Evolutionary conservation across 2,888 invertebrate genomes (phyloP).

Genomic region (Mactromeris polynyma): DNA sequence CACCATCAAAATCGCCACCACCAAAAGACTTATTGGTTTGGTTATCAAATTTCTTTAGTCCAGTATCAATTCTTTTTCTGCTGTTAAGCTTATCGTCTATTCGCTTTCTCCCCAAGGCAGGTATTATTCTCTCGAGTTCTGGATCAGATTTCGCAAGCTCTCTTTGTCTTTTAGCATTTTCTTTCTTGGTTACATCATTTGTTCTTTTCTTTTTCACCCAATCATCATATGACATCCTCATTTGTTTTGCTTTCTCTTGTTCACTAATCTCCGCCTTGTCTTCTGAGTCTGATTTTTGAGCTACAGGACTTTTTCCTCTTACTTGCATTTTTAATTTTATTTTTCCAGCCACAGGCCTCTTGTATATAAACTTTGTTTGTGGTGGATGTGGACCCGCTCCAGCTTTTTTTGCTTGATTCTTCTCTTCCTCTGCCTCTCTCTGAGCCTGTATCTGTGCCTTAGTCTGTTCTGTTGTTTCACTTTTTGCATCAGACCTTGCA

Average conservation of each 20-base stretch:
- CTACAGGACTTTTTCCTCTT: conserved; percentile 69
- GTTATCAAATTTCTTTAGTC: conserved; percentile 73
- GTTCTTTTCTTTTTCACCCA: conserved; percentile 80
- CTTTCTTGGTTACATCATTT: conserved; percentile 72
- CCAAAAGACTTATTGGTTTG: conserved; percentile 77
- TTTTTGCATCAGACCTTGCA: conserved; percentile 56
- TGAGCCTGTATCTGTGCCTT: conserved; percentile 56
- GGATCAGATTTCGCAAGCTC: conserved; percentile 81
- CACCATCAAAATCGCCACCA: conserved; percentile 67
- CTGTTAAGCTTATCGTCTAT: conserved; percentile 76
- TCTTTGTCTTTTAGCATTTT: conserved; percentile 72
- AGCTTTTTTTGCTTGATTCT: conserved; percentile 57
- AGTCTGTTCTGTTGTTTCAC: conserved; percentile 52
- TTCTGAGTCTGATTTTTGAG: conserved; percentile 63
- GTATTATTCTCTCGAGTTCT: conserved; percentile 78
- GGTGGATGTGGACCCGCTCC: conserved; percentile 70
- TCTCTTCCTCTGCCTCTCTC: conserved; percentile 60
- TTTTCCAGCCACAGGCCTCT: conserved; percentile 80
- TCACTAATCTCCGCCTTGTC: conserved; percentile 48
- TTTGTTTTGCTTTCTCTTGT: conserved; percentile 67
- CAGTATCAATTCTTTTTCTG: conserved; percentile 77
- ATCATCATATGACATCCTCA: conserved; percentile 81
- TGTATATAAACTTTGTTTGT: conserved; percentile 81
- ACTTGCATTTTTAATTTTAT: conserved; percentile 75
- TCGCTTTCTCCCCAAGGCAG: conserved; percentile 77